A percentile compares a stretch with the other conserved stretches of the same genome.
These are phyloP conservation scores for Gymnorhina tibicen DNA, from an alignment of 2,113 vertebrate genomes.

Conservation along the genomic window DNA sequence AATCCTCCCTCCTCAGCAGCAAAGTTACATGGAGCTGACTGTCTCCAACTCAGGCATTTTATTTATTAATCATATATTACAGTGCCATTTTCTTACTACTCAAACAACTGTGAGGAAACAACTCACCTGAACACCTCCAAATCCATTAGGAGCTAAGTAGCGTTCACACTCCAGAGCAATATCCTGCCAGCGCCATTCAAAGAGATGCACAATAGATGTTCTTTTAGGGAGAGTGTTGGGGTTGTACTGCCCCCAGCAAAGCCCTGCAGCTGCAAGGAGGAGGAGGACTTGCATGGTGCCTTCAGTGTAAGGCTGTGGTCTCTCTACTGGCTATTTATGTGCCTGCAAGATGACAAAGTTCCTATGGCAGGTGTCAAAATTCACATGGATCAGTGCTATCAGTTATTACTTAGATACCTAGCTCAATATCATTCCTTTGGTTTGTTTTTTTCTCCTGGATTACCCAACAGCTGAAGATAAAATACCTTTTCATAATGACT, in stretches of 20 bases:
- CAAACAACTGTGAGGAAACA: not conserved
- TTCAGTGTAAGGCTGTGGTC: not conserved
- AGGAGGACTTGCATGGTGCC: conserved; percentile 78
- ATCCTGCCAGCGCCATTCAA: conserved; percentile 90
- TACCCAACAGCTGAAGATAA: conserved; percentile 36
- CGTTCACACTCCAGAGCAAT: conserved; percentile 89
- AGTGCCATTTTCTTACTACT: not conserved
- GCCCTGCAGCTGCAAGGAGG: conserved; percentile 70
- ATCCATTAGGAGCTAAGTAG: conserved; percentile 85
- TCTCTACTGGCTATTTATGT: conserved; percentile 46
- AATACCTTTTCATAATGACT: not conserved
- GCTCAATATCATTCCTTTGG: not conserved
- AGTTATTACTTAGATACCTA: not conserved
- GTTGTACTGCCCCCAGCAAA: conserved; percentile 76
- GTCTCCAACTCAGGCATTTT: not conserved
- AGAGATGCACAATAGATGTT: conserved; percentile 88
- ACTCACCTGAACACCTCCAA: conserved; percentile 91
- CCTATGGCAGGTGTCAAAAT: not conserved
- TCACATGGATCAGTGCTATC: not conserved
- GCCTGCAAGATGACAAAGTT: not conserved
- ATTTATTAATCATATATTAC: not conserved
- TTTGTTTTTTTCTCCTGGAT: not conserved
- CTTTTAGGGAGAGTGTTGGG: conserved; percentile 68
- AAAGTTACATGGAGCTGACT: not conserved
- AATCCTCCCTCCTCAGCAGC: not conserved